Evolutionary conservation across 1,140 invertebrate genomes (phyloP).

Genomic region (Trichonephila clavata): DNA sequence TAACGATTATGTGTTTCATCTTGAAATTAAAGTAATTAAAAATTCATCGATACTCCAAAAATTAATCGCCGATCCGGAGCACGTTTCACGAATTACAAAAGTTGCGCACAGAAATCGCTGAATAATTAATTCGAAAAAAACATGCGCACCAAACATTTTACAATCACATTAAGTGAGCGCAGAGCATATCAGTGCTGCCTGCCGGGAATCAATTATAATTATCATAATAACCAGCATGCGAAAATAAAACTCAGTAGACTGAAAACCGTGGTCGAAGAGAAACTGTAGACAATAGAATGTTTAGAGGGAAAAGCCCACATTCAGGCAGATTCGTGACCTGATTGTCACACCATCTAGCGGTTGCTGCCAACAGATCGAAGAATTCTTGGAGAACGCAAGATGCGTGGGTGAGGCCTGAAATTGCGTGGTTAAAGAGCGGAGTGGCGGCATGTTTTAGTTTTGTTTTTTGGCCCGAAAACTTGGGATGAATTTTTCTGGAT

Average conservation of each 20-base stretch:
- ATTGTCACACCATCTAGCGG: constrained; percentile 55
- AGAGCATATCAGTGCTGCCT: neutral
- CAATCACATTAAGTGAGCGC: constrained; percentile 20
- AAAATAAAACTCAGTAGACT: neutral
- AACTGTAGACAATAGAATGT: constrained; percentile 39
- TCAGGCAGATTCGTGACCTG: constrained; percentile 63
- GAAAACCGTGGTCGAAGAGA: neutral
- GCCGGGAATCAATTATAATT: constrained; percentile 70
- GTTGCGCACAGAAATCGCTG: neutral
- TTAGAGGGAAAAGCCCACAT: constrained; percentile 66
- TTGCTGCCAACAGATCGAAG: constrained; percentile 64
- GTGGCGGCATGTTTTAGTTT: constrained; percentile 49
- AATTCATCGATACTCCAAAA: neutral
- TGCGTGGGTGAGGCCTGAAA: constrained; percentile 61
- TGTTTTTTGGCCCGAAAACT: neutral
- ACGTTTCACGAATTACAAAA: neutral
- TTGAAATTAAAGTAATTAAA: neutral
- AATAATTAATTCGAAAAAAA: constrained; percentile 15
- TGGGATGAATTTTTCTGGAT: constrained; percentile 51
- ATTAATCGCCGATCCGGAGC: neutral
- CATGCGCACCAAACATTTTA: neutral
- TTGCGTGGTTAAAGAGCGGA: constrained; percentile 55
- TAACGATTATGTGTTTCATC: neutral
- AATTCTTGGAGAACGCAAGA: constrained; percentile 33
- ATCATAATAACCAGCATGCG: constrained; percentile 62